phyloP scores from a whole-genome alignment of 2,888 invertebrate species.

The Pyrocoelia pectoralis region DNA sequence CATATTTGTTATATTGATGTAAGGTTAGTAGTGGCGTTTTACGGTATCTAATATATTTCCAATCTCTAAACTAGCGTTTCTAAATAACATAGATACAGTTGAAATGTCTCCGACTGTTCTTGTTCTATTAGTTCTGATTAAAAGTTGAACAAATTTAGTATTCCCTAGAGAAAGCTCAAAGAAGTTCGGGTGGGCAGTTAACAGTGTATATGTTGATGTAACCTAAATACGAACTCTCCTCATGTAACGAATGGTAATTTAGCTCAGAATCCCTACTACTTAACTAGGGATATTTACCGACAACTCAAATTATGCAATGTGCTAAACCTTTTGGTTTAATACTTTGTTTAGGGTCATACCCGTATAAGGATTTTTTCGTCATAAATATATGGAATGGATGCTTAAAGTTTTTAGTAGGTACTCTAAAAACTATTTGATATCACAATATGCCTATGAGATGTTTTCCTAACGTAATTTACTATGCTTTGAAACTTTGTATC shows the following conservation, averaged over 20 bases:
- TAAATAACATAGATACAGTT: not conserved
- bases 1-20: too few species aligned
- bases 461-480: too few species aligned
- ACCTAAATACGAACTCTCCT: slow-evolving; percentile 16
- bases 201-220: slow-evolving; percentile 22
- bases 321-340: not conserved
- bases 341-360: too few species aligned
- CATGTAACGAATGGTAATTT: slow-evolving; percentile 21
- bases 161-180: slow-evolving; percentile 11
- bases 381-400: too few species aligned
- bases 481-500: too few species aligned
- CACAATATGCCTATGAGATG: too few species aligned
- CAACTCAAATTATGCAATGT: not conserved
- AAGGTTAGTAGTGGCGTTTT: too few species aligned
- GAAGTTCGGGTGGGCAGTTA: slow-evolving; percentile 16
- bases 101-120: not conserved
- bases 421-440: too few species aligned
- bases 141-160: slow-evolving; percentile 17
- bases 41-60: not conserved
- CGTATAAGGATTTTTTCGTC: too few species aligned
- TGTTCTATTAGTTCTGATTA: slow-evolving; percentile 1
- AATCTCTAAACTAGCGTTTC: not conserved
- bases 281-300: not conserved
- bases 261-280: not conserved
- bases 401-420: too few species aligned